Percentiles rank a stretch among this genome's conserved stretches.
Evolutionary conservation across 2,888 invertebrate species (phyloP).

Genomic region (Ptychoptera contaminata): DNA sequence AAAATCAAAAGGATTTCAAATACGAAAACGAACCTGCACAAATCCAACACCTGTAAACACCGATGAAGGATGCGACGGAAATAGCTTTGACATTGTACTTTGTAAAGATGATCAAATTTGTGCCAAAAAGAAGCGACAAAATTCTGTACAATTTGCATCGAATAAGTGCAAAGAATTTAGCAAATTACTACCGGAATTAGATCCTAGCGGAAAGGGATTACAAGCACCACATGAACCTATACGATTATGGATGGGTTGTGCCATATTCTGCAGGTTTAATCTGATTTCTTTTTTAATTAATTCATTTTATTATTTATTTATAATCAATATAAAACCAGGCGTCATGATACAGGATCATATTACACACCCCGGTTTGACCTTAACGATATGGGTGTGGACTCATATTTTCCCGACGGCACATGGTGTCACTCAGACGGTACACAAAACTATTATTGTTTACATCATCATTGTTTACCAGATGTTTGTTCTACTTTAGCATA

Average conservation of each 20-base stretch:
- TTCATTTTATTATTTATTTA: slow-evolving; percentile 14
- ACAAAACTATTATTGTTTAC: slow-evolving; percentile 52
- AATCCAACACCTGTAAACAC: slow-evolving; percentile 34
- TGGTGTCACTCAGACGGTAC: slow-evolving; percentile 56
- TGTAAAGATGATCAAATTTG: slow-evolving; percentile 39
- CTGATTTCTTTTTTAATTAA: background rate
- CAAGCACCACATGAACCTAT: slow-evolving; percentile 59
- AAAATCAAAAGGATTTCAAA: slow-evolving; percentile 43
- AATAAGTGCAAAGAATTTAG: slow-evolving; percentile 48
- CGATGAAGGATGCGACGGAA: slow-evolving; percentile 43
- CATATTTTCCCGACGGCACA: slow-evolving; percentile 67
- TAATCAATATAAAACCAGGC: slow-evolving; percentile 23
- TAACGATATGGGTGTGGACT: slow-evolving; percentile 53
- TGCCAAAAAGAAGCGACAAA: slow-evolving; percentile 31
- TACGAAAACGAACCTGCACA: slow-evolving; percentile 40
- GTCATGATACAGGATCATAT: slow-evolving; percentile 46
- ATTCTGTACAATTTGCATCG: slow-evolving; percentile 41
- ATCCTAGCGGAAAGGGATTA: slow-evolving; percentile 48
- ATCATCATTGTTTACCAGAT: slow-evolving; percentile 61
- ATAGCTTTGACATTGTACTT: slow-evolving; percentile 44
- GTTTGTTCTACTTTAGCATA: slow-evolving; percentile 23
- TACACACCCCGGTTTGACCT: slow-evolving; percentile 63
- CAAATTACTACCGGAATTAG: slow-evolving; percentile 40
- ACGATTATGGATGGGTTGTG: slow-evolving; percentile 64
- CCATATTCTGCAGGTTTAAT: slow-evolving; percentile 45